Evolutionary conservation across 1,140 invertebrate genomes (phyloP).

Genomic region (Caenorhabditis remanei): DNA sequence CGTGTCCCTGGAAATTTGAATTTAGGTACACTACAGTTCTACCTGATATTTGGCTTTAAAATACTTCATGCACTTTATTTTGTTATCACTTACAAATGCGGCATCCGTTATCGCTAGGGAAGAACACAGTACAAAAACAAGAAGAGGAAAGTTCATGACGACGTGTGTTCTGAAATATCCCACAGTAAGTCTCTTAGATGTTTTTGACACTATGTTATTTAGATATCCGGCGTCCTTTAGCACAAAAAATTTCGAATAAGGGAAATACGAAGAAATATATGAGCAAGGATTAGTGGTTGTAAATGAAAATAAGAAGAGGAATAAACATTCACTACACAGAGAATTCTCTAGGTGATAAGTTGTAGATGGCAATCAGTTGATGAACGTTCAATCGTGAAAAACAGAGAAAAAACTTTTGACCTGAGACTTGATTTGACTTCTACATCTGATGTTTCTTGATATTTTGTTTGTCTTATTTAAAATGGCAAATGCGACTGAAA

Average conservation of each 20-base stretch:
- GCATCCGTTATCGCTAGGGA: background rate
- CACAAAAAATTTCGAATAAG: background rate
- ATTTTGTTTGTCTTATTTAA: background rate
- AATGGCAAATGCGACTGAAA: background rate
- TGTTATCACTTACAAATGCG: background rate
- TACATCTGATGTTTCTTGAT: background rate
- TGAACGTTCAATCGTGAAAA: too few relatives aligned
- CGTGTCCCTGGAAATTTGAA: slow-evolving; percentile 6
- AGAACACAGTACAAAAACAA: slow-evolving; percentile 1
- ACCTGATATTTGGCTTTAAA: background rate
- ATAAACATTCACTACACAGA: background rate
- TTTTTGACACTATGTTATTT: slow-evolving; percentile 15
- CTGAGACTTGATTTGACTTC: too few relatives aligned
- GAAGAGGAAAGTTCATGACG: background rate
- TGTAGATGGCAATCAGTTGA: background rate
- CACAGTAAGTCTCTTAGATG: background rate
- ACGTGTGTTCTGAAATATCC: slow-evolving; percentile 10
- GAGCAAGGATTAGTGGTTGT: background rate
- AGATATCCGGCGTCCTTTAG: slow-evolving; percentile 1
- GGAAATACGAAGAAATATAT: background rate
- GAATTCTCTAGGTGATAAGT: background rate
- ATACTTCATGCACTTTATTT: too few relatives aligned
- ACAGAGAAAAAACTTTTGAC: too few relatives aligned
- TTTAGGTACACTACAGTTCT: background rate
- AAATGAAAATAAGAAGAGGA: background rate